Conservation (phyloP, 2,797 vertebrate species). For the Danio tinwini region DNA sequence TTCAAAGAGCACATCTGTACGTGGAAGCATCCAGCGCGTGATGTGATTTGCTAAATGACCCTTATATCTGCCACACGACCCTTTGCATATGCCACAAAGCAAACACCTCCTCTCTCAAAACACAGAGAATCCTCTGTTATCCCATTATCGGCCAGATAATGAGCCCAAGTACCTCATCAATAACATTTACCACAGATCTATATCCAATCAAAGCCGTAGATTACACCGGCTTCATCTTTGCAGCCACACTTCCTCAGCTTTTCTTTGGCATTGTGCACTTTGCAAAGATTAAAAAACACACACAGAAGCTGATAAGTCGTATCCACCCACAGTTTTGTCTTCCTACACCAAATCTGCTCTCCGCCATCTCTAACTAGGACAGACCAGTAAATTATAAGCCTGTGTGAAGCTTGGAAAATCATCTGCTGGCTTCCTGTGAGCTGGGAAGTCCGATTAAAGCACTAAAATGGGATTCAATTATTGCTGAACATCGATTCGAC, state of each 20-base stretch:
- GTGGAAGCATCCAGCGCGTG: neutral
- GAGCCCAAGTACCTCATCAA: slow-evolving; percentile 17
- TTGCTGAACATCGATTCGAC: neutral
- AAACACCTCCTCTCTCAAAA: slow-evolving; percentile 9
- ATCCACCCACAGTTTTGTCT: slow-evolving; percentile 31
- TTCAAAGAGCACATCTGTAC: neutral
- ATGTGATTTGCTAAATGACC: slow-evolving; percentile 17
- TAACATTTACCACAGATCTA: slow-evolving; percentile 41
- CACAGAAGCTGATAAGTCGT: slow-evolving; percentile 24
- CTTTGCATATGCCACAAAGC: slow-evolving; percentile 14
- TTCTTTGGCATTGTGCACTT: slow-evolving; percentile 25
- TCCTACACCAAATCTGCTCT: slow-evolving; percentile 46
- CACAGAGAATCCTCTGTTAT: slow-evolving; percentile 10
- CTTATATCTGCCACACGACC: slow-evolving; percentile 10
- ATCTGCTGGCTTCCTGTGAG: slow-evolving; percentile 9
- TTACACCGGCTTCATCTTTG: slow-evolving; percentile 4
- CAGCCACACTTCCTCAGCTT: neutral
- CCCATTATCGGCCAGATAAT: slow-evolving; percentile 6
- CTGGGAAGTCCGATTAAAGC: slow-evolving; percentile 7
- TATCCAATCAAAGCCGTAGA: slow-evolving; percentile 39
- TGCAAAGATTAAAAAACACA: slow-evolving; percentile 20
- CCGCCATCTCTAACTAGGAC: slow-evolving; percentile 18
- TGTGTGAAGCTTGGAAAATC: slow-evolving; percentile 10
- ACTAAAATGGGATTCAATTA: slow-evolving; percentile 17
- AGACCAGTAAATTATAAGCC: slow-evolving; percentile 29